Evolutionary conservation across 2,797 vertebrate species (phyloP).

Genomic region (Triplophysa yarkandensis): DNA sequence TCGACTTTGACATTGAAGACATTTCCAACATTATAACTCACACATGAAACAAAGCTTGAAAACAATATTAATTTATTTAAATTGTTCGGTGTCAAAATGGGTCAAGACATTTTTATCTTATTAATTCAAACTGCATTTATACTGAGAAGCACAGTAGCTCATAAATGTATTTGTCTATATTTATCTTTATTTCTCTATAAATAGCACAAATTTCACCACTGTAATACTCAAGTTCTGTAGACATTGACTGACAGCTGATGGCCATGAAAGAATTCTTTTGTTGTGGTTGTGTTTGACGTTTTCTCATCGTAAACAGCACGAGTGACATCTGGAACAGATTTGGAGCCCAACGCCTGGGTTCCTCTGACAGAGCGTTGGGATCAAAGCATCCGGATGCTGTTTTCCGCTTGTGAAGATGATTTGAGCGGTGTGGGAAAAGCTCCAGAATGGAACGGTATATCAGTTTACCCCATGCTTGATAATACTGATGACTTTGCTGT

Average conservation of each 20-base stretch:
- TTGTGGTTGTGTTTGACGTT: slow-evolving; percentile 5
- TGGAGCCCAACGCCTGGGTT: slow-evolving; percentile 2
- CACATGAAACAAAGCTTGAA: too few species aligned
- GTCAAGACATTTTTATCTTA: too few species aligned
- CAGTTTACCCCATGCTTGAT: slow-evolving; percentile 25
- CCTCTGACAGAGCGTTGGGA: slow-evolving; percentile 26
- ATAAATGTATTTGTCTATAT: too few species aligned
- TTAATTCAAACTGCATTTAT: too few species aligned
- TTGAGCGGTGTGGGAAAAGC: slow-evolving; percentile 22
- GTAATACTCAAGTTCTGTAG: background rate
- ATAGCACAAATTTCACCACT: too few species aligned
- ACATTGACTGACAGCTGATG: background rate
- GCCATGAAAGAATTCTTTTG: slow-evolving; percentile 1
- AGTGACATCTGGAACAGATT: slow-evolving; percentile 51
- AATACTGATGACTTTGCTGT: slow-evolving; percentile 13
- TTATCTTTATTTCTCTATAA: too few species aligned
- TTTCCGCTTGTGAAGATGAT: slow-evolving; percentile 24
- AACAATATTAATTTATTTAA: too few species aligned
- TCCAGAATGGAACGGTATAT: slow-evolving; percentile 3
- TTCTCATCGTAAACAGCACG: slow-evolving; percentile 26
- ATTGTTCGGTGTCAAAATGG: too few species aligned
- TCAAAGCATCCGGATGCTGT: slow-evolving; percentile 42
- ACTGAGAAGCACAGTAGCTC: too few species aligned
- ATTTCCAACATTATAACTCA: too few species aligned
- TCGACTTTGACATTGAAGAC: too few species aligned